Evolutionary conservation across 2,888 invertebrate genomes (phyloP), one percentile per base, ranked within the genome.

Genomic region (Athripsodes cinereus): DNA sequence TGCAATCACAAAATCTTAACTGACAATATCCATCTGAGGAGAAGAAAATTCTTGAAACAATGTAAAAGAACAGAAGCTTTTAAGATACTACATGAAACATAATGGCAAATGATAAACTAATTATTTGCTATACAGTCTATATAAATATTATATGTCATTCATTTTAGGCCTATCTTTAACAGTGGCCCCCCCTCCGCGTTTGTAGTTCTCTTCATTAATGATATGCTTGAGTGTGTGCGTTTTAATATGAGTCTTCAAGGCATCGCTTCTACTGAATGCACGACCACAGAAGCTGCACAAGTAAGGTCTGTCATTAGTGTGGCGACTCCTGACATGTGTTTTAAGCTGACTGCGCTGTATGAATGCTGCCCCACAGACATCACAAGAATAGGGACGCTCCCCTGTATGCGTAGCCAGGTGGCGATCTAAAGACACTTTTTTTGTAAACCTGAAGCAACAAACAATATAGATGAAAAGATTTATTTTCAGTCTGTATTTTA

Each of bases 371-470:
- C 61, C 59, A 50, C 65, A 65, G 10, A 20, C 35, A 6, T 54
- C 59, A 35, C 65, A 65, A 22, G 57, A 26, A 48, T 53, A 55
- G 0, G 65, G 63, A 16, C 57, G 53, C 21, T 58, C 57, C 1
- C 64, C 64, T 0, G 62, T 52, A 51, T 65, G 65, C 18, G 63
- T 59, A n/a, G 62, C 54, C 0, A 53, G 10, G 48, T 64, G 67
- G 3, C 66, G 62, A 22, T 64, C 50, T 6, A 67, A 56, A 6
- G 67, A 65, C 35, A 65, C 63, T 52, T 64, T 66, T 52, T 65
- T 67, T n/a, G 63, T 58, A 40, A 64, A 64, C 44, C 64, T 64
- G 56, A 40, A 63, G 59, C n/a, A n/a, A n/a, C n/a, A n/a, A n/a
- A n/a, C n/a, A n/a, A n/a, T n/a, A n/a, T n/a, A n/a, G n/a, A n/a